Evolutionary conservation across 2,888 invertebrate species (phyloP).

Genomic region (Furcula furcula): DNA sequence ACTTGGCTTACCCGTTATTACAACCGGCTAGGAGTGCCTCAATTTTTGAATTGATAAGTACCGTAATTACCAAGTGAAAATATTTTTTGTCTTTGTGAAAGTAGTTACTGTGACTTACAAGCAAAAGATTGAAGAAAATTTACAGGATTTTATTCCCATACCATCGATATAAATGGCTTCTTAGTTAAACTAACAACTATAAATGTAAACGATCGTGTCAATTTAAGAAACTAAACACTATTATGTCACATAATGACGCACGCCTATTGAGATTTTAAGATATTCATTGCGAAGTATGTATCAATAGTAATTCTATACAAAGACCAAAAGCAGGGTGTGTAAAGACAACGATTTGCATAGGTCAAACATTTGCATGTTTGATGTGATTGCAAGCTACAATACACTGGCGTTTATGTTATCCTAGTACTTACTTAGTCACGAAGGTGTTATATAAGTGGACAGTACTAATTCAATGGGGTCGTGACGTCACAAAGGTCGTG

Average conservation of each 20-base stretch:
- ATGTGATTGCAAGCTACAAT: constrained; percentile 1
- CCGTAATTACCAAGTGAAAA: too few species aligned
- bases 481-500: constrained; percentile 22
- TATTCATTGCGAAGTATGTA: neutral
- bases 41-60: too few species aligned
- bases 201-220: too few species aligned
- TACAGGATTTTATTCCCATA: too few species aligned
- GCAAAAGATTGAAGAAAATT: too few species aligned
- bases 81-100: too few species aligned
- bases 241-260: neutral
- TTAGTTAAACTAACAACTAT: too few species aligned
- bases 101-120: too few species aligned
- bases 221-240: too few species aligned
- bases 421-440: neutral
- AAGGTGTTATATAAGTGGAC: constrained; percentile 9
- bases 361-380: constrained; percentile 1
- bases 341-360: neutral
- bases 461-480: constrained; percentile 6
- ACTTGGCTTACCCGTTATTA: too few species aligned
- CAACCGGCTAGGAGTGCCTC: too few species aligned
- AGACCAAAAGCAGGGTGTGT: neutral
- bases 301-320: neutral
- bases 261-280: neutral
- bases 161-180: too few species aligned
- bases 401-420: neutral